Evolutionary conservation across 2,888 invertebrate species (phyloP).

Genomic region (Drosophila quinaria): DNA sequence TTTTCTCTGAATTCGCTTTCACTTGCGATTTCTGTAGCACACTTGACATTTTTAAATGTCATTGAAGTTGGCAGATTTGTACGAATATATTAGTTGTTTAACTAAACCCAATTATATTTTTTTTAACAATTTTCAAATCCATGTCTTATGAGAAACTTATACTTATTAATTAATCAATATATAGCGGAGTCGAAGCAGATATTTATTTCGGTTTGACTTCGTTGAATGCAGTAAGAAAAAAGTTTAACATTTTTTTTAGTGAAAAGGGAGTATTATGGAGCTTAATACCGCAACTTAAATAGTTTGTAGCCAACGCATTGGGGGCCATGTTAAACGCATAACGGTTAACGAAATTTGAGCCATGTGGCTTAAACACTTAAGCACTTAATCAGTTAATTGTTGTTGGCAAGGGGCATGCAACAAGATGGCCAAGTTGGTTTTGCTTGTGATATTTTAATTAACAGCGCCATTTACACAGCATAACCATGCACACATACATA

Average conservation of each 20-base stretch:
- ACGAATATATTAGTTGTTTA: no score
- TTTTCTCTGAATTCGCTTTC: no score
- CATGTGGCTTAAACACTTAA: conserved; percentile 71
- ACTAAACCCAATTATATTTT: no score
- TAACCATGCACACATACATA: conserved; percentile 44
- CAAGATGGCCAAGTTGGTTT: conserved; percentile 36
- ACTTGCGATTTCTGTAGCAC: no score
- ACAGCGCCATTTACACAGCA: conserved; percentile 77
- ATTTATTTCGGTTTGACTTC: no score
- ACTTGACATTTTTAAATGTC: no score
- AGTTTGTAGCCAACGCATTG: conserved; percentile 10
- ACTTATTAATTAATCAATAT: no score
- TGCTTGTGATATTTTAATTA: conserved; percentile 72
- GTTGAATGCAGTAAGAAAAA: neutral
- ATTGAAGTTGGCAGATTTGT: no score
- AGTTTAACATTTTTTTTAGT: neutral
- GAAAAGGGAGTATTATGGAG: neutral
- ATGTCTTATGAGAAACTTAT: no score
- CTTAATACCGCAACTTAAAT: conserved; percentile 13
- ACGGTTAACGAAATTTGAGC: conserved; percentile 53
- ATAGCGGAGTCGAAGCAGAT: no score
- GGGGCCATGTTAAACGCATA: conserved; percentile 28
- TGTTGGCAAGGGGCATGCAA: conserved; percentile 46
- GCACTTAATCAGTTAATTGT: conserved; percentile 80
- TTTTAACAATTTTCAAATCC: no score